phyloP scores from a whole-genome alignment of 2,113 vertebrate species.

The Pipra filicauda region DNA sequence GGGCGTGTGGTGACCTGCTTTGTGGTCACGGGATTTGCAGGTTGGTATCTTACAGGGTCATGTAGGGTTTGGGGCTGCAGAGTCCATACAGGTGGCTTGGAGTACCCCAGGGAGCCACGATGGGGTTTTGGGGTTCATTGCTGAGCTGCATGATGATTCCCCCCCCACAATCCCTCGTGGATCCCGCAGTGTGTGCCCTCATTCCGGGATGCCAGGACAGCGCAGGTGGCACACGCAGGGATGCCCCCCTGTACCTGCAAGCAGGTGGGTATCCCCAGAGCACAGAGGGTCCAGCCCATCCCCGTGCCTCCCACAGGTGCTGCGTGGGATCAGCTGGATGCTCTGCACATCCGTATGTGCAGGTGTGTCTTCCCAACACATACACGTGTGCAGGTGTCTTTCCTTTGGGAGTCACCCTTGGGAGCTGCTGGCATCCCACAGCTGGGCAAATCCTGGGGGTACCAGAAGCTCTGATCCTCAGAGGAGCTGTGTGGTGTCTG shows the following conservation, averaged over 20 bases:
- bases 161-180: fast-evolving
- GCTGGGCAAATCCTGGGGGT: background rate
- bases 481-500: background rate
- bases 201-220: fast-evolving
- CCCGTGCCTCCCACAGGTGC: background rate
- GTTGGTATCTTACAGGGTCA: background rate
- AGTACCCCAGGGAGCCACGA: background rate
- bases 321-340: background rate
- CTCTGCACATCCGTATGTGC: fast-evolving
- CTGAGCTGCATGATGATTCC: background rate
- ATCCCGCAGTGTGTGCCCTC: background rate
- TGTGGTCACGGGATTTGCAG: background rate
- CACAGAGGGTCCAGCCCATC: fast-evolving
- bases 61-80: background rate
- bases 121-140: background rate
- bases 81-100: background rate
- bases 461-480: background rate
- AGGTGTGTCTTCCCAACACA: background rate
- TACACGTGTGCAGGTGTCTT: fast-evolving
- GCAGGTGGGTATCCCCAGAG: no score
- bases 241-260: background rate
- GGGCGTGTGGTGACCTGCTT: background rate
- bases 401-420: background rate
- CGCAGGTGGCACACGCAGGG: background rate
- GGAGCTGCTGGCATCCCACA: background rate